These are phyloP conservation scores for Aradophagus sp. DNA, from an alignment of 1,140 invertebrate species.

Conservation along the genomic window DNA sequence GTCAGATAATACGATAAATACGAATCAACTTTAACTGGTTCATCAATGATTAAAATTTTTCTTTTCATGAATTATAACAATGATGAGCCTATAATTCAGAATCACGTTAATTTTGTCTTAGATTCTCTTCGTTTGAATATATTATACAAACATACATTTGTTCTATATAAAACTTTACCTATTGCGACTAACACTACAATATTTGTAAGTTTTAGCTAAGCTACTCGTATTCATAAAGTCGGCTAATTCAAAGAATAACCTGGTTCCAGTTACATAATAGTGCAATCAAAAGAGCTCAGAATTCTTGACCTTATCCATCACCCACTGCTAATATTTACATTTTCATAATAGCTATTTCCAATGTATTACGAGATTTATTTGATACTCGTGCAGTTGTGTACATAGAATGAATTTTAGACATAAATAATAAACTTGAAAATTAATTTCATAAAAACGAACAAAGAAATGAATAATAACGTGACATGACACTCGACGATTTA, in stretches of 20 bases:
- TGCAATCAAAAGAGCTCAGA: constrained; percentile 13
- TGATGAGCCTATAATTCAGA: no score
- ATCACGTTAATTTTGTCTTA: no score
- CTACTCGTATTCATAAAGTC: constrained; percentile 3
- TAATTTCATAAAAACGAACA: no score
- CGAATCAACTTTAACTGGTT: no score
- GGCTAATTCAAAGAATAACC: constrained; percentile 14
- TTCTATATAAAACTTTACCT: constrained; percentile 4
- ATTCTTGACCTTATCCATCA: constrained; percentile 34
- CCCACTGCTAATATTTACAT: constrained; percentile 20
- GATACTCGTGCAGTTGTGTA: neutral
- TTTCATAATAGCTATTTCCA: constrained; percentile 10
- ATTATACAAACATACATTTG: constrained; percentile 8
- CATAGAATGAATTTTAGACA: neutral
- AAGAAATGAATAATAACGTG: no score
- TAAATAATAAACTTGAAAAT: no score
- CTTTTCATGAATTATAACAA: no score
- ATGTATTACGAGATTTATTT: neutral
- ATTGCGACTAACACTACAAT: constrained; percentile 11
- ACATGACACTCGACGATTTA: no score
- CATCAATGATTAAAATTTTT: no score
- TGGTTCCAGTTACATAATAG: constrained; percentile 15
- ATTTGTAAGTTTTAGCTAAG: constrained; percentile 13
- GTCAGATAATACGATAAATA: no score
- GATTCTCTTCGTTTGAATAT: no score